phyloP scores from a whole-genome alignment of 2,113 vertebrate species.

The Telmatochromis bifrenatus region DNA sequence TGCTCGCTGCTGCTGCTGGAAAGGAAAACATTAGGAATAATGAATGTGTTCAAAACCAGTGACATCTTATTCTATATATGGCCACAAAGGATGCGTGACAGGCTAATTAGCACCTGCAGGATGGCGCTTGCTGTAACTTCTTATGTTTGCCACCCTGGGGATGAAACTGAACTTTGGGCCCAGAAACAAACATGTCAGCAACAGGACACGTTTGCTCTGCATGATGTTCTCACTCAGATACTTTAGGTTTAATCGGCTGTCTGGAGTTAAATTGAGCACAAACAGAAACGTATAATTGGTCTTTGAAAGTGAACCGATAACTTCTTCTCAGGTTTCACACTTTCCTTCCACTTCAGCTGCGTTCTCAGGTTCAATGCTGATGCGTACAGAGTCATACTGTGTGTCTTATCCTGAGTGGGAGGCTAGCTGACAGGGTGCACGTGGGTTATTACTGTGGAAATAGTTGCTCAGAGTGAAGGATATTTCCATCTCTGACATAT shows the following conservation, averaged over 20 bases:
- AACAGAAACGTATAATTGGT: neutral
- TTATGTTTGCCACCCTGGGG: neutral
- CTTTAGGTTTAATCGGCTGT: neutral
- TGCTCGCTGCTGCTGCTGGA: neutral
- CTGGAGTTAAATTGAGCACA: neutral
- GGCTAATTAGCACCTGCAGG: neutral
- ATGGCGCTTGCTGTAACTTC: neutral
- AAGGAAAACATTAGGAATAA: neutral
- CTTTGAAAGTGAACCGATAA: neutral
- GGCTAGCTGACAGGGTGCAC: neutral
- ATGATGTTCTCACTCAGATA: neutral
- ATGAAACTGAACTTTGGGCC: neutral
- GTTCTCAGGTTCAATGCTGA: neutral
- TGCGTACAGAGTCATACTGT: accelerated
- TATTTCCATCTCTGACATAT: neutral
- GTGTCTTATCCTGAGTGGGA: neutral
- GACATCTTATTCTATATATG: neutral
- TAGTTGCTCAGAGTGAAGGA: neutral
- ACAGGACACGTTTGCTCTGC: neutral
- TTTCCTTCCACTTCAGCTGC: neutral
- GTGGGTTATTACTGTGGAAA: neutral
- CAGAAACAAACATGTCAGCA: neutral
- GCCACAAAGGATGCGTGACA: neutral
- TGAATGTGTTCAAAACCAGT: neutral
- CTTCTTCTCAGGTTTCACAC: neutral